A percentile compares a stretch with the other conserved stretches of the same genome.
These are phyloP conservation scores for Lycophotia porphyrea DNA, from an alignment of 2,888 invertebrate genomes.

Conservation along the genomic window DNA sequence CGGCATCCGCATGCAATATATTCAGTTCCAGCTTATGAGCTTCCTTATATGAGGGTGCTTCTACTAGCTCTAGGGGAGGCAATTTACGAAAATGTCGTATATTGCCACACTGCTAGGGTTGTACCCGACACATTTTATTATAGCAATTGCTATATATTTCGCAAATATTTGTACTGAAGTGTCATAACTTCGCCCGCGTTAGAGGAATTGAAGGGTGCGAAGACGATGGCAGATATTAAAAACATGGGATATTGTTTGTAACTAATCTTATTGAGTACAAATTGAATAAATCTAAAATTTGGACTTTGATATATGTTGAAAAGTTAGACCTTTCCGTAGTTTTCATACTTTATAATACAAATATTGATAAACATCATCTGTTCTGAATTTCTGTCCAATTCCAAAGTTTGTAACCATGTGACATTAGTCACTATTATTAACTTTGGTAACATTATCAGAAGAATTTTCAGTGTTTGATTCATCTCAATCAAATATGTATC, in stretches of 20 bases:
- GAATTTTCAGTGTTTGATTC: not conserved
- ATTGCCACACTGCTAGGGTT: conserved; percentile 12
- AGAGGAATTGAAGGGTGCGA: not conserved
- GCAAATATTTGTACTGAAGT: conserved; percentile 2
- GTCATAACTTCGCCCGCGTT: not conserved
- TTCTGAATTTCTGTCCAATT: not conserved
- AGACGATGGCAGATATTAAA: not conserved
- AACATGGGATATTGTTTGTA: not conserved
- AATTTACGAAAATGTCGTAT: conserved; percentile 36
- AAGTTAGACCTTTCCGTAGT: not conserved
- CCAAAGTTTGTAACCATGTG: conserved; percentile 2
- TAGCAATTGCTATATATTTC: conserved; percentile 12
- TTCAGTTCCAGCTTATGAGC: conserved; percentile 35
- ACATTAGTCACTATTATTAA: not conserved
- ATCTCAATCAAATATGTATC: conserved; percentile 13
- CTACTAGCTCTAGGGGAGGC: conserved; percentile 11
- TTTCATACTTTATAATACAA: not conserved
- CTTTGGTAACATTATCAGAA: not conserved
- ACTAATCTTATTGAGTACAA: not conserved
- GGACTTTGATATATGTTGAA: not conserved
- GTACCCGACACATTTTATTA: conserved; percentile 20
- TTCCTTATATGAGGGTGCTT: conserved; percentile 11
- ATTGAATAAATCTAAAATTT: not conserved
- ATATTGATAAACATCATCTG: not conserved
- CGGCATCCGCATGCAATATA: conserved; percentile 39